Evolutionary conservation across 2,888 invertebrate species (phyloP).

Genomic region (Lasioglossum pauxillum): DNA sequence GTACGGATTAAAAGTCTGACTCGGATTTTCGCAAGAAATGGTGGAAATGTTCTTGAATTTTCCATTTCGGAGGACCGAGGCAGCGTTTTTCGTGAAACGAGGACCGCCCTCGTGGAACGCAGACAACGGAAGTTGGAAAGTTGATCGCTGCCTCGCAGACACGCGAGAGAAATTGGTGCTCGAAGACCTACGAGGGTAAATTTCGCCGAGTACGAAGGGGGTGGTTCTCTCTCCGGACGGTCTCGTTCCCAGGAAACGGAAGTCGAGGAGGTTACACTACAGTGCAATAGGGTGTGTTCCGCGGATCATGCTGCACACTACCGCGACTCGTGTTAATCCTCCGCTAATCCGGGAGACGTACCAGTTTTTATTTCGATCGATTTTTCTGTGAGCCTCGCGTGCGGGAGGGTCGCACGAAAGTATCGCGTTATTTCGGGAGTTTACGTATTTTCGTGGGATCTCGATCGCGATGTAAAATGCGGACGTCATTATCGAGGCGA

Average conservation of each 20-base stretch:
- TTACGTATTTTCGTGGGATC: not conserved
- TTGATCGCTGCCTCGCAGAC: constrained; percentile 5
- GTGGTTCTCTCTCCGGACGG: not conserved
- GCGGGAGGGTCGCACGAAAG: not conserved
- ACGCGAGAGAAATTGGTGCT: constrained; percentile 14
- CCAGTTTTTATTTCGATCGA: not conserved
- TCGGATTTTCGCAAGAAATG: not conserved
- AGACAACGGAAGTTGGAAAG: constrained; percentile 10
- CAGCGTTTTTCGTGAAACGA: not conserved
- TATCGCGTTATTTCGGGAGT: not conserved
- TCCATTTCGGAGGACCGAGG: not conserved
- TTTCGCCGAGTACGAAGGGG: not conserved
- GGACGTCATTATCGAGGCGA: not conserved
- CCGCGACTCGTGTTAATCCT: not conserved
- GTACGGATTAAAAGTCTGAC: no score
- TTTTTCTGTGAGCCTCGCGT: not conserved
- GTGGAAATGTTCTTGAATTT: not conserved
- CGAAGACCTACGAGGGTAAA: constrained; percentile 5
- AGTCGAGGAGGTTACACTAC: not conserved
- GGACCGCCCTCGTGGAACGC: not conserved
- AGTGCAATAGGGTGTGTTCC: not conserved
- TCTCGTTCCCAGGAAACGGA: not conserved
- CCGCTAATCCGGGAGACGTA: not conserved
- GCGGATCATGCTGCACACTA: not conserved
- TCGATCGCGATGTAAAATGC: not conserved